Base-by-base conservation (phyloP, 2,113 vertebrate genomes). In the Anguilla japonica region DNA sequence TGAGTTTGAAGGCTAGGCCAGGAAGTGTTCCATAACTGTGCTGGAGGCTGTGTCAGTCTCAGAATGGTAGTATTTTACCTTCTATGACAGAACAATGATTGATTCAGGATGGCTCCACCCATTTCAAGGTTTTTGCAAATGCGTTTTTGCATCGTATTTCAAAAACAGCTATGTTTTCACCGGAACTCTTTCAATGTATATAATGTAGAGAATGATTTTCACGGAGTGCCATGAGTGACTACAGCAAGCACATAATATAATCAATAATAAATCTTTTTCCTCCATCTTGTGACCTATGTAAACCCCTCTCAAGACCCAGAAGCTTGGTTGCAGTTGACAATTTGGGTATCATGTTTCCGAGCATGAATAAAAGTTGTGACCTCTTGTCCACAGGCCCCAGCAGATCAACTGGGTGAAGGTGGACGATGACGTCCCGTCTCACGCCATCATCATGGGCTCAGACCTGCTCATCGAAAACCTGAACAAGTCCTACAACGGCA, bases 401-500 rank as follows among this genome's bases (percentile, higher is more conserved):
- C 95, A 95, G 92, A 96, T 99, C 88, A 97, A 95, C 89, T 99
- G 98, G 98, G 92, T 98, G 91, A 97, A 97, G 94, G 96, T 99
- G 87, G 98, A 99, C 80, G 98, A 99, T 20, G 98, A 99, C 5
- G 96, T 99, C 90, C 98, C 98, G 20, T 97, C 98, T 81, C 97
- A 99, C 1, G 97, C 97, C 0, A 95, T 98, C 89, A 96, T 99
- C 92, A 97, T 96, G 0, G 98, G 97, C 79, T 94, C 94, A 26
- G 98, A 98, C 90, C 96, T 99, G 92, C 96, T 96, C 96, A 98
- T 99, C 90, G 97, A 97, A 90, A 99, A 98, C 93, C 96, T 99
- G 82, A 99, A 99, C 96, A 99, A 99, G 96, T 98, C 98, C 88
- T 98, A 98, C 95, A 99, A 99, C 26, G 98, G 98, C 85, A 99